phyloP scores from a whole-genome alignment of 2,888 invertebrate species.

The Nymphalis urticae region DNA sequence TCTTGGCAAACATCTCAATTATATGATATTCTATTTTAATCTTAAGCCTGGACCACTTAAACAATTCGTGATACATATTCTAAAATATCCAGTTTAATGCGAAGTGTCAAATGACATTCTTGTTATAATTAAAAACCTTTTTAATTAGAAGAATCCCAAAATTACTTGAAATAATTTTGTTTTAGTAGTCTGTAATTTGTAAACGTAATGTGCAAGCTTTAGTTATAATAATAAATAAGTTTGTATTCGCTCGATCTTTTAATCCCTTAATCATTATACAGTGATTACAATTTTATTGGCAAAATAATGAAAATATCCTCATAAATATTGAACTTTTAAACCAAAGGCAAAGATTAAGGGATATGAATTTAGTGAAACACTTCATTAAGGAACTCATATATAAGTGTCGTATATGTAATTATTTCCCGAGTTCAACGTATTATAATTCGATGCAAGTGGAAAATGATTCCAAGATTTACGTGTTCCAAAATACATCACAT shows the following conservation, averaged over 20 bases:
- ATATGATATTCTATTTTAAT: no score
- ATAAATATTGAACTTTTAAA: no score
- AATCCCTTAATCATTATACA: no score
- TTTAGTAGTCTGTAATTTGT: background rate
- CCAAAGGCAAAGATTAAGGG: background rate
- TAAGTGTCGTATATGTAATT: background rate
- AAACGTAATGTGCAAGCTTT: constrained; percentile 1
- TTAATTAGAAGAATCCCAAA: background rate
- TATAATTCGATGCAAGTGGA: constrained; percentile 52
- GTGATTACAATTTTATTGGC: no score
- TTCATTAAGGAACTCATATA: background rate
- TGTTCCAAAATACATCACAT: constrained; percentile 69
- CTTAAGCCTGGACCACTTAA: no score
- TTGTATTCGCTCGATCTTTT: background rate
- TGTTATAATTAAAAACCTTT: background rate
- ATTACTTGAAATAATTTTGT: constrained; percentile 8
- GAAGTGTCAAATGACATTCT: background rate
- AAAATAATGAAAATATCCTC: no score
- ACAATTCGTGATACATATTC: no score
- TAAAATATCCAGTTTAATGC: no score
- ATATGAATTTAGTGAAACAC: background rate
- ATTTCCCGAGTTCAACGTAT: constrained; percentile 30
- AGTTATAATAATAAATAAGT: background rate
- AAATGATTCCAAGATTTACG: constrained; percentile 54
- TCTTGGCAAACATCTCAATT: no score